Conservation (phyloP, 2,113 vertebrate genomes). For the Aegithalos caudatus region DNA sequence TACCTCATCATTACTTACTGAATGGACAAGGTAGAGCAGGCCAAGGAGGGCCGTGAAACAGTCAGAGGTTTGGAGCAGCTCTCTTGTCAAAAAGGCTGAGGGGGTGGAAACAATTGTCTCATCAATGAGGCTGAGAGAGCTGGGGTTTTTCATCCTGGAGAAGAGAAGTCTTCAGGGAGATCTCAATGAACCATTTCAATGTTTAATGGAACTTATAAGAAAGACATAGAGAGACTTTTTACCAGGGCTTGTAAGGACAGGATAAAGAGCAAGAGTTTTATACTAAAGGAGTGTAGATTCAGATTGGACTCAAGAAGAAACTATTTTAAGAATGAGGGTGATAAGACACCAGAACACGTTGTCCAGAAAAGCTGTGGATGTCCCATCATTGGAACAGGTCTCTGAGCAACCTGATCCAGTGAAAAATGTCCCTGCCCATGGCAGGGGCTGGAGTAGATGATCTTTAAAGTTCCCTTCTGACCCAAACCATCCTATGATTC, state of each 20-base stretch:
- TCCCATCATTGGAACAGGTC: background rate
- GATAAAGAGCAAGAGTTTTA: background rate
- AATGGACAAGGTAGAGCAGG: background rate
- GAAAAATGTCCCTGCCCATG: background rate
- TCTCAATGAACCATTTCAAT: background rate
- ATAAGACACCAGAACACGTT: background rate
- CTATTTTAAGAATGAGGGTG: background rate
- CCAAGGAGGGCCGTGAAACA: background rate
- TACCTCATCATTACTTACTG: background rate
- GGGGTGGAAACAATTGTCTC: background rate
- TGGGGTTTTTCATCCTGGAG: background rate
- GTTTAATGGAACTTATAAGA: background rate
- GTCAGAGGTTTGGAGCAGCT: background rate
- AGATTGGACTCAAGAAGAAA: background rate
- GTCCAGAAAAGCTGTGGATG: background rate
- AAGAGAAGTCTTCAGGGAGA: background rate
- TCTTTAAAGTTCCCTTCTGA: background rate
- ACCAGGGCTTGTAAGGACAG: background rate
- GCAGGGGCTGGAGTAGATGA: background rate
- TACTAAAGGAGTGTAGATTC: background rate
- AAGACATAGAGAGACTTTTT: background rate
- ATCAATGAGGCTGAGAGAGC: background rate
- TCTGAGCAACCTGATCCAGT: conserved; percentile 17
- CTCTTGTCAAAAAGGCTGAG: background rate
- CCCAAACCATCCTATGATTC: background rate